These are phyloP conservation scores for Crossaster papposus DNA, from an alignment of 53 echinoderm and acorn worm genomes.

Conservation along the genomic window DNA sequence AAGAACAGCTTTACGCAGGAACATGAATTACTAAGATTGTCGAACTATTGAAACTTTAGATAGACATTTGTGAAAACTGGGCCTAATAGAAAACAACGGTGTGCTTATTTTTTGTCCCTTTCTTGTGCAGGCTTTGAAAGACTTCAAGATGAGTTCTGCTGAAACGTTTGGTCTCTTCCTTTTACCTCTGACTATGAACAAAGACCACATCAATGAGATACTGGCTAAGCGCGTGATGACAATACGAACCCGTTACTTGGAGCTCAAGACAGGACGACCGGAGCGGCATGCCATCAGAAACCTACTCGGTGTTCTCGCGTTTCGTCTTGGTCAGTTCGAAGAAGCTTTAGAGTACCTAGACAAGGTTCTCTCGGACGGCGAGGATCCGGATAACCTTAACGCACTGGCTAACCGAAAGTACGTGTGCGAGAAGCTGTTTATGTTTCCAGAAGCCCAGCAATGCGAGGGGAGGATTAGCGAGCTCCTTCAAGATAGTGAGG, in stretches of 20 bases:
- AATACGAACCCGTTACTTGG: too few relatives aligned
- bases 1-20: too few relatives aligned
- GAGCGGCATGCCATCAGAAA: neutral
- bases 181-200: too few relatives aligned
- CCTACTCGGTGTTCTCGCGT: neutral
- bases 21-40: too few relatives aligned
- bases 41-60: too few relatives aligned
- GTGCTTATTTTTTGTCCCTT: too few relatives aligned
- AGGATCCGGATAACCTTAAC: slow-evolving; percentile 52
- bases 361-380: slow-evolving; percentile 2
- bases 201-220: neutral
- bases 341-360: slow-evolving; percentile 30
- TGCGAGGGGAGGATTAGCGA: neutral
- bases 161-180: too few relatives aligned
- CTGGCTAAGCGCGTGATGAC: neutral
- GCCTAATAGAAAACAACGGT: too few relatives aligned
- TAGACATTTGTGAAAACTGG: too few relatives aligned
- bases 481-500: neutral
- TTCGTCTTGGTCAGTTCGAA: neutral
- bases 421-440: slow-evolving; percentile 24
- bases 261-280: neutral
- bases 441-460: slow-evolving; percentile 6
- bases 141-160: too few relatives aligned
- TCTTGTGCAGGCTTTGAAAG: too few relatives aligned
- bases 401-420: slow-evolving; percentile 47